A percentile compares a stretch with the other conserved stretches of the same genome.
phyloP scores from a whole-genome alignment of 2,113 vertebrate genomes.

The Amblyopsis rosae region DNA sequence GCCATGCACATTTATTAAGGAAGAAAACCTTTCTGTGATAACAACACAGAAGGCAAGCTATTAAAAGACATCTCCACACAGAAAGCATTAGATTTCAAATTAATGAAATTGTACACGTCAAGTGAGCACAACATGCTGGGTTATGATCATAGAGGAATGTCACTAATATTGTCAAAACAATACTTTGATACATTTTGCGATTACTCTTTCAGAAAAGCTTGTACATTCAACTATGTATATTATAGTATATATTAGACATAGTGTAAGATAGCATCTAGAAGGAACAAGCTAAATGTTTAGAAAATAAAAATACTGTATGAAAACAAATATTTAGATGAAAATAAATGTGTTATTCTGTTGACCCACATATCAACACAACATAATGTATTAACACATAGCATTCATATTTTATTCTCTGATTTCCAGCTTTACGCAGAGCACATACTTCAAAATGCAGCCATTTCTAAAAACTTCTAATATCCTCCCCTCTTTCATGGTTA shows the following conservation, averaged over 20 bases:
- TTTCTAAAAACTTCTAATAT: constrained; percentile 34
- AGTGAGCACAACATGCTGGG: constrained; percentile 14
- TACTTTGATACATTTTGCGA: constrained; percentile 10
- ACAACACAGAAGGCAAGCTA: constrained; percentile 23
- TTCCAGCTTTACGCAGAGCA: constrained; percentile 23
- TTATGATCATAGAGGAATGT: constrained; percentile 8
- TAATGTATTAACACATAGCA: constrained; percentile 45
- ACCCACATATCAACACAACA: constrained; percentile 57
- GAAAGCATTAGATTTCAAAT: constrained; percentile 31
- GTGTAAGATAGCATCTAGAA: neutral
- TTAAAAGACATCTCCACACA: neutral
- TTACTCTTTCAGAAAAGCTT: constrained; percentile 17
- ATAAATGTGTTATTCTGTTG: constrained; percentile 41
- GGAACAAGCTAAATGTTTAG: constrained; percentile 4
- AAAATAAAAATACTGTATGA: constrained; percentile 33
- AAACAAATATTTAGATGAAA: constrained; percentile 22
- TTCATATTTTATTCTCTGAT: constrained; percentile 53
- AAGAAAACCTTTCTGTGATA: constrained; percentile 16
- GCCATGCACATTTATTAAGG: constrained; percentile 42
- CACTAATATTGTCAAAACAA: neutral
- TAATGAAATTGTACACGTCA: constrained; percentile 13
- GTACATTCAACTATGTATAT: constrained; percentile 11
- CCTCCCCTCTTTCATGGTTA: constrained; percentile 7
- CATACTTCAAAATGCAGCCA: constrained; percentile 33
- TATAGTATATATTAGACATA: constrained; percentile 3